Evolutionary conservation across 2,888 invertebrate genomes (phyloP).

Genomic region (Eueremaeus valkanovi): DNA sequence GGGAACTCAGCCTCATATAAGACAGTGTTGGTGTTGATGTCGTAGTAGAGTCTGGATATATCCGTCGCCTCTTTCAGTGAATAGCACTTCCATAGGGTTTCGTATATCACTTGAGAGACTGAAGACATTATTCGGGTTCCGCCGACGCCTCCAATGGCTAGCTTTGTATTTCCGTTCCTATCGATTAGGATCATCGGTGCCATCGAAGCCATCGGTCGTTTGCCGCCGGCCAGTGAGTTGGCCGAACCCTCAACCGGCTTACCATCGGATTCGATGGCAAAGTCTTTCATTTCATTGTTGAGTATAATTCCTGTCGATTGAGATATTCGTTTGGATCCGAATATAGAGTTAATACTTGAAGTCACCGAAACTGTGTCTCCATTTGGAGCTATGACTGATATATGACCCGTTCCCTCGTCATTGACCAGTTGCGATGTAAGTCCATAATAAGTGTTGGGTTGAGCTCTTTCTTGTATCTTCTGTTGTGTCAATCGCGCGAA

Average conservation of each 20-base stretch:
- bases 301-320: conserved; percentile 51
- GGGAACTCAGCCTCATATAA: conserved; percentile 59
- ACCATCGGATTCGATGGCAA: conserved; percentile 57
- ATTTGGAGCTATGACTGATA: conserved; percentile 73
- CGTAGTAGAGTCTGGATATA: conserved; percentile 75
- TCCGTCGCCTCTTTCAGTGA: conserved; percentile 72
- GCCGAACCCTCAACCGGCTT: conserved; percentile 53
- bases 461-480: not conserved
- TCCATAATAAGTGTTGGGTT: conserved; percentile 39
- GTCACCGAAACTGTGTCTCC: conserved; percentile 91
- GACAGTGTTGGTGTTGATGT: conserved; percentile 68
- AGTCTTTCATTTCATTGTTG: conserved; percentile 53
- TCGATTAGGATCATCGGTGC: conserved; percentile 55
- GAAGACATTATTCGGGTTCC: conserved; percentile 49
- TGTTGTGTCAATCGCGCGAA: conserved; percentile 59
- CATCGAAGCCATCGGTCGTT: conserved; percentile 58
- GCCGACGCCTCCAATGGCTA: conserved; percentile 44
- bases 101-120: conserved; percentile 50
- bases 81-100: conserved; percentile 27
- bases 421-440: conserved; percentile 11
- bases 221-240: conserved; percentile 54
- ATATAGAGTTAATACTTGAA: conserved; percentile 74
- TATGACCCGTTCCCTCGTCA: conserved; percentile 78
- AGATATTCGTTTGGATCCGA: conserved; percentile 49
- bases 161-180: conserved; percentile 46